Percentiles rank a stretch among this genome's conserved stretches.
phyloP scores from a whole-genome alignment of 2,113 vertebrate species.

The Vimba vimba region DNA sequence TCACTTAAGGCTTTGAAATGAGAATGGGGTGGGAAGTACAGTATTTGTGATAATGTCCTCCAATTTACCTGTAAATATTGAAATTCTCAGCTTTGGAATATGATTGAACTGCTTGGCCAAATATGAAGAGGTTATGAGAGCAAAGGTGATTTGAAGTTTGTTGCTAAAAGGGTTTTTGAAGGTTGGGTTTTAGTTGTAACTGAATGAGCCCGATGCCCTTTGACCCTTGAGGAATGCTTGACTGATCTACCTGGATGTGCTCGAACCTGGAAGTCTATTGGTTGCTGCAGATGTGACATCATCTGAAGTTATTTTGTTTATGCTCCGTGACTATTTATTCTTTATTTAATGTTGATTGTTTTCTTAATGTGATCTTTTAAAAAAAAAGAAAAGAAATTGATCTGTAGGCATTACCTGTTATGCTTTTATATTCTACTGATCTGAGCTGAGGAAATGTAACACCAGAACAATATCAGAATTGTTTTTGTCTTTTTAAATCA shows the following conservation, averaged over 20 bases:
- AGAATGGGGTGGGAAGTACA: constrained; percentile 34
- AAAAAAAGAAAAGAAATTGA: neutral
- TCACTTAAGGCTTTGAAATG: constrained; percentile 55
- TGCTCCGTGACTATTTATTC: constrained; percentile 27
- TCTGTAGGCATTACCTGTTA: constrained; percentile 8
- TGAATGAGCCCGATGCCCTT: constrained; percentile 15
- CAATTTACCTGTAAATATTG: constrained; percentile 29
- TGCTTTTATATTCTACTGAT: constrained; percentile 8
- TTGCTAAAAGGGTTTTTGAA: constrained; percentile 35
- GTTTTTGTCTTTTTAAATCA: neutral
- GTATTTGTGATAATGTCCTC: constrained; percentile 14
- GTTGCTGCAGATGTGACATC: constrained; percentile 10
- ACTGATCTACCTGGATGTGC: constrained; percentile 30
- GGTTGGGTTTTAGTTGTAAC: constrained; percentile 22
- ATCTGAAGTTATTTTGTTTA: constrained; percentile 18
- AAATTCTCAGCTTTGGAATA: constrained; percentile 20
- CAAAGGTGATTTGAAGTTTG: constrained; percentile 1
- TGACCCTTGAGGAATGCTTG: neutral
- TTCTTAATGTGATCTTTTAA: constrained; percentile 18
- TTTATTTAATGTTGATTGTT: constrained; percentile 35
- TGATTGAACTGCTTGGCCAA: constrained; percentile 34
- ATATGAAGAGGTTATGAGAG: constrained; percentile 40
- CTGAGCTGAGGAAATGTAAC: neutral
- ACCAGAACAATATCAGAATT: neutral
- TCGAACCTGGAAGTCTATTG: constrained; percentile 34